A percentile compares a stretch with the other conserved stretches of the same genome.
These are phyloP conservation scores for Halesus radiatus DNA, from an alignment of 1,140 invertebrate genomes.

Conservation along the genomic window DNA sequence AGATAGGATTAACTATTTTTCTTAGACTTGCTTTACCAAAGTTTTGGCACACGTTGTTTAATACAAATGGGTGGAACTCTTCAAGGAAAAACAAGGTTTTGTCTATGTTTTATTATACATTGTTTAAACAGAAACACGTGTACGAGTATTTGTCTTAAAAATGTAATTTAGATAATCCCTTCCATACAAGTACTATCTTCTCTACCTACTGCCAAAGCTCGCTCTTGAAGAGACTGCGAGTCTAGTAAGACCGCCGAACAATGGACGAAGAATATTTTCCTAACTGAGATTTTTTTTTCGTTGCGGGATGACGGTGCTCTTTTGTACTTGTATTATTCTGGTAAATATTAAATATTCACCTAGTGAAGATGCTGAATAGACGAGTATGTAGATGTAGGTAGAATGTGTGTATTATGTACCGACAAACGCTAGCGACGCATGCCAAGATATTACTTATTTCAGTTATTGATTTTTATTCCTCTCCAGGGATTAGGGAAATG, in stretches of 20 bases:
- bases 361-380: conserved; percentile 43
- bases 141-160: not conserved
- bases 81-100: not conserved
- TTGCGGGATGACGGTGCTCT: conserved; percentile 45
- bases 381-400: not conserved
- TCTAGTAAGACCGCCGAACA: conserved; percentile 46
- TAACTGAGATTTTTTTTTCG: conserved; percentile 30
- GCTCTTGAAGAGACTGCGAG: conserved; percentile 43
- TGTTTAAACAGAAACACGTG: conserved; percentile 27
- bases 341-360: conserved; percentile 56
- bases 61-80: not conserved
- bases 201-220: not conserved
- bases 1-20: no score
- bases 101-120: not conserved
- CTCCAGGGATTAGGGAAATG: not conserved
- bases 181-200: not conserved
- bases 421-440: conserved; percentile 45
- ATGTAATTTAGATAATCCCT: conserved; percentile 29
- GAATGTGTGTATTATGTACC: conserved; percentile 24
- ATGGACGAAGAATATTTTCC: conserved; percentile 16
- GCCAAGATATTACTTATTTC: not conserved
- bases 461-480: conserved; percentile 3
- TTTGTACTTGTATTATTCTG: conserved; percentile 46
- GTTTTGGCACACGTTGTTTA: no score
- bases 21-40: no score